A percentile compares a stretch with the other conserved stretches of the same genome.
Conservation (phyloP, 2,888 invertebrate genomes). For the Ganaspis brasiliensis region DNA sequence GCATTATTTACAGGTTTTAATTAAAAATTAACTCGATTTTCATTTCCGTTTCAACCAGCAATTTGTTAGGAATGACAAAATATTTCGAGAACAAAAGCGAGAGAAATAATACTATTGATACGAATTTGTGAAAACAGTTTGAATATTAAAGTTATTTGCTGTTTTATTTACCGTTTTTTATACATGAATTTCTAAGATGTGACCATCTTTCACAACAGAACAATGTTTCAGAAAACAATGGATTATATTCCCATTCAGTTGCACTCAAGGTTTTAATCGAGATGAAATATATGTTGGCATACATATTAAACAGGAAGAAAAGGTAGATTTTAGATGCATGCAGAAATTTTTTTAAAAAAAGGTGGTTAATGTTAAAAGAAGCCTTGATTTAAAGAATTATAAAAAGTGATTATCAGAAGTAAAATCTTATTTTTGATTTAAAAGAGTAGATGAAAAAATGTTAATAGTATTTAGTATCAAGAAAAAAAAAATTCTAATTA, state of each 20-base stretch:
- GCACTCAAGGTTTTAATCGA: background rate
- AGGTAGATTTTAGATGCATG: background rate
- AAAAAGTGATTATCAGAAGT: too few species aligned
- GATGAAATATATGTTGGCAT: background rate
- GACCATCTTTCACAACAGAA: background rate
- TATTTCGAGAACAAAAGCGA: conserved; percentile 10
- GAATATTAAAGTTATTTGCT: too few species aligned
- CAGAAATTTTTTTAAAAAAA: background rate
- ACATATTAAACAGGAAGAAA: background rate
- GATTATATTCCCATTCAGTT: background rate
- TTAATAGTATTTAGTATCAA: too few species aligned
- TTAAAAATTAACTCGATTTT: conserved; percentile 18
- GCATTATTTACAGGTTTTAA: conserved; percentile 16
- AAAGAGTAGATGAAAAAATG: too few species aligned
- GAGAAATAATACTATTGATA: background rate
- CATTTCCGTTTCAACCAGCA: background rate
- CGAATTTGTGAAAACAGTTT: too few species aligned
- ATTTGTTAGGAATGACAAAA: background rate
- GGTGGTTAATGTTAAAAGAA: background rate
- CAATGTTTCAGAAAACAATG: conserved; percentile 14
- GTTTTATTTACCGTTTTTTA: background rate
- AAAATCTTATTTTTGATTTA: too few species aligned
- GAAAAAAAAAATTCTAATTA: too few species aligned
- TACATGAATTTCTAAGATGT: background rate
- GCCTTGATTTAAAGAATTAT: too few species aligned